Conservation (phyloP, 1,140 invertebrate species). For the Drosophila nebulosa region DNA sequence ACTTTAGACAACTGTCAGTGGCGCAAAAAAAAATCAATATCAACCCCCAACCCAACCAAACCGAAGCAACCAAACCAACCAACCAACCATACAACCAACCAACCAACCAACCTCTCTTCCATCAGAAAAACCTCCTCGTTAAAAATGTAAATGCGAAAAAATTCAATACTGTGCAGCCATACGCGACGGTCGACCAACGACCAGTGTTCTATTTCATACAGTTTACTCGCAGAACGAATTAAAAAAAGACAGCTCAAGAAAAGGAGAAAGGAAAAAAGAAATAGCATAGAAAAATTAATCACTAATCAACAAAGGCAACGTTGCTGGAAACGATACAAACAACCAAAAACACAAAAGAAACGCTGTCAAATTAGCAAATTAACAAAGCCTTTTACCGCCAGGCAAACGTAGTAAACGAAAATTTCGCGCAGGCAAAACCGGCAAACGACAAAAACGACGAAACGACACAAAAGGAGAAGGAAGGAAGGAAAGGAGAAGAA, state of each 20-base stretch:
- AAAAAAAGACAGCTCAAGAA: slow-evolving; percentile 1
- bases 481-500: not conserved
- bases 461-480: not conserved
- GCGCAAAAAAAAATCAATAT: slow-evolving; percentile 74
- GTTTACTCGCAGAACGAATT: slow-evolving; percentile 24
- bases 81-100: not conserved
- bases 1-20: slow-evolving; percentile 41
- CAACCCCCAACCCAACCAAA: slow-evolving; percentile 59
- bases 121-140: slow-evolving; percentile 52
- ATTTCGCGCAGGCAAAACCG: slow-evolving; percentile 5
- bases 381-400: slow-evolving; percentile 1
- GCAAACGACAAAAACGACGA: slow-evolving; percentile 13
- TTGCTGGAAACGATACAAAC: not conserved
- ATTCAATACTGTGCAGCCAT: slow-evolving; percentile 79
- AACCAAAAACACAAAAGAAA: not conserved
- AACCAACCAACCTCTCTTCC: not conserved
- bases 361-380: not conserved
- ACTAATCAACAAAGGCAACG: slow-evolving; percentile 13
- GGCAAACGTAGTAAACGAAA: slow-evolving; percentile 3
- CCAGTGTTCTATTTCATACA: slow-evolving; percentile 50
- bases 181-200: slow-evolving; percentile 48
- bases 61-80: not conserved
- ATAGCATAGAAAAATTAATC: slow-evolving; percentile 3
- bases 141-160: slow-evolving; percentile 80
- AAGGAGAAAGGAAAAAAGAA: too few species aligned